Percentiles rank a stretch among this genome's conserved stretches.
phyloP scores from a whole-genome alignment of 2,113 vertebrate genomes.

The Dipodomys merriami region DNA sequence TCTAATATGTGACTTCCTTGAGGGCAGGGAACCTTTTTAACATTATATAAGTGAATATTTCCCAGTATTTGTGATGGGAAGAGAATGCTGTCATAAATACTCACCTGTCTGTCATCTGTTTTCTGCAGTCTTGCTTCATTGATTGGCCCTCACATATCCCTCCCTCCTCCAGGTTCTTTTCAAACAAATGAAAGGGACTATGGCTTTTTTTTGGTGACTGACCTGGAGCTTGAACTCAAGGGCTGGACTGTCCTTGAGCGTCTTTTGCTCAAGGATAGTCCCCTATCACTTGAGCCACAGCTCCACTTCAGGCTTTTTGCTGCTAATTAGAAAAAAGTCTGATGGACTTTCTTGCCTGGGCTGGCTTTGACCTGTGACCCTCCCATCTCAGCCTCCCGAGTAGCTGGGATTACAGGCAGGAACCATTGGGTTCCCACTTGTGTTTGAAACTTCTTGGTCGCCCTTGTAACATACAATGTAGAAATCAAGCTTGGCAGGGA shows the following conservation, averaged over 20 bases:
- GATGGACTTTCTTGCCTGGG: too few species aligned
- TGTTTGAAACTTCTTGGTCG: constrained; percentile 22
- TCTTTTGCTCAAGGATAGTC: too few species aligned
- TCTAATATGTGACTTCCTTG: background rate
- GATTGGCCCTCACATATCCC: background rate
- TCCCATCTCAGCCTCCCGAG: too few species aligned
- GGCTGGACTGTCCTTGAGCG: too few species aligned
- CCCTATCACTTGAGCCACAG: too few species aligned
- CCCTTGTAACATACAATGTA: background rate
- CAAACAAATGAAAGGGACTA: background rate
- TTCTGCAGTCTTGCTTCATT: background rate
- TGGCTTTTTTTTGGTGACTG: too few species aligned
- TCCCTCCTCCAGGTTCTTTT: background rate
- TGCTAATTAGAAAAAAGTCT: too few species aligned
- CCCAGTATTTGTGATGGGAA: background rate
- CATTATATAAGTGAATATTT: background rate
- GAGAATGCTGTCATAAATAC: background rate
- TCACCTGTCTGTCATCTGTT: background rate
- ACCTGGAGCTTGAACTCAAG: too few species aligned
- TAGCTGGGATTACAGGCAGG: too few species aligned
- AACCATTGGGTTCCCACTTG: too few species aligned
- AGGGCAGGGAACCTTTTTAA: background rate
- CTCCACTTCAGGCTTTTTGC: too few species aligned
- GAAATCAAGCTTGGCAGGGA: background rate
- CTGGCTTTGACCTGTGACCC: too few species aligned